Percentiles rank a stretch among this genome's conserved stretches.
These are phyloP conservation scores for Cairina moschata DNA, from an alignment of 2,113 vertebrate species.

Conservation along the genomic window DNA sequence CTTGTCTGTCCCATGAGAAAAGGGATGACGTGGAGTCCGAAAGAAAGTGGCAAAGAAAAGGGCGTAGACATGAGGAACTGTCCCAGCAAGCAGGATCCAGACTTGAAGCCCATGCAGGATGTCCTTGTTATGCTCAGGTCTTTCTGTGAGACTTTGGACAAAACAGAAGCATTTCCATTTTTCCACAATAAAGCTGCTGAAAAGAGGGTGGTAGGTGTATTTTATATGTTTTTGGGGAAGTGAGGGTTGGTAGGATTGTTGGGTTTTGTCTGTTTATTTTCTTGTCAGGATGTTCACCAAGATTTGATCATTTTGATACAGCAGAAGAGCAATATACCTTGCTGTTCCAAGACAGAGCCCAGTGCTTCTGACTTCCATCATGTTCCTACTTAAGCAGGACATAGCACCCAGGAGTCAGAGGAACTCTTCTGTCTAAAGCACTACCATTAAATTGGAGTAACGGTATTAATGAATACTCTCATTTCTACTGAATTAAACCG, in stretches of 20 bases:
- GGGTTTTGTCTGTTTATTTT: background rate
- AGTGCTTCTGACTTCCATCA: background rate
- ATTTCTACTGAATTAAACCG: background rate
- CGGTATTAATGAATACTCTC: background rate
- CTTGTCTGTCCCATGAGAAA: background rate
- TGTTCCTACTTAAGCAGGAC: background rate
- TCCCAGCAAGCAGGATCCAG: background rate
- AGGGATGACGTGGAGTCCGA: too few relatives aligned
- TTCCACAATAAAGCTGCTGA: background rate
- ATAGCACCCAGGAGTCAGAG: background rate
- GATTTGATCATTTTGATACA: background rate
- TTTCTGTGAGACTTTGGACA: background rate
- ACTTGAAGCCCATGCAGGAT: background rate
- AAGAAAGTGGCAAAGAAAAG: background rate
- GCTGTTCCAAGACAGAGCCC: background rate
- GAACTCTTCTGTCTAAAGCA: background rate
- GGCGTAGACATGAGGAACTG: background rate
- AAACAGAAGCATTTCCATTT: background rate
- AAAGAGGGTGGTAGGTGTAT: background rate
- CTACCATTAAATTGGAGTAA: background rate
- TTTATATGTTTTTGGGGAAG: background rate
- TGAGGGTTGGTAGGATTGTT: background rate
- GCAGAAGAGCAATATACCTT: background rate
- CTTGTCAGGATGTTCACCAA: background rate
- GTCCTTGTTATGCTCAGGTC: background rate